Evolutionary conservation across 2,888 invertebrate genomes (phyloP), one percentile per base, ranked within the genome.

Genomic region (Hypena proboscidalis): DNA sequence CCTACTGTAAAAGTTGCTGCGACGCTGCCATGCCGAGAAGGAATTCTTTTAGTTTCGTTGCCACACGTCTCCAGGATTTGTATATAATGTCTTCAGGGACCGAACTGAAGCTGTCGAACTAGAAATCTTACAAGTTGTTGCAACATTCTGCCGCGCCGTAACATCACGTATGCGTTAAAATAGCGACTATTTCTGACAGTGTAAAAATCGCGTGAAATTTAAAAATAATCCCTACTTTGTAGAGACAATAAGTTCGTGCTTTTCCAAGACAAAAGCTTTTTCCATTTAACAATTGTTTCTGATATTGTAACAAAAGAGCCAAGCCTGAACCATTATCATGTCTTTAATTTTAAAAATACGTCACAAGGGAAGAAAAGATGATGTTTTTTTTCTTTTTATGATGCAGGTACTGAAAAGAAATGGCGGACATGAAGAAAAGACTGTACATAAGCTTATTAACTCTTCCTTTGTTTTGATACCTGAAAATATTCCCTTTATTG

Each of bases 401-500:
- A 77, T 78, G 71, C 77, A 81, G 78, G 77, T 83, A 81, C 83
- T 79, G 80, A 83, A 85, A 84, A 80, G 76, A 80, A 81, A 81
- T 76, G 70, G 72, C 55, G 61, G 77, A 70, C 76, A 71, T 74
- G 64, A 79, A 73, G 69, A 64, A 65, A 59, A 71, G 74, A 70
- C 75, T 74, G 65, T 75, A 72, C 71, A 70, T 83, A 80, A 83
- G 83, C 82, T 82, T 84, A 85, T 85, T 85, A 84, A 81, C 72
- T 77, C 69, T 72, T 68, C 61, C 58, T 72, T 70, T 72, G 60
- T 68, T 67, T n/a, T 67, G 57, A 44, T 63, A 58, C 60, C 45
- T 64, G 60, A 68, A 72, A 69, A 66, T 58, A 63, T 61, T 62
- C 56, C 55, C 62, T 62, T 69, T 67, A 63, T 70, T 56, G 62